These are phyloP conservation scores for Pocillopora meandrina DNA, from an alignment of 92 coral and sea anemone genomes.

Conservation along the genomic window DNA sequence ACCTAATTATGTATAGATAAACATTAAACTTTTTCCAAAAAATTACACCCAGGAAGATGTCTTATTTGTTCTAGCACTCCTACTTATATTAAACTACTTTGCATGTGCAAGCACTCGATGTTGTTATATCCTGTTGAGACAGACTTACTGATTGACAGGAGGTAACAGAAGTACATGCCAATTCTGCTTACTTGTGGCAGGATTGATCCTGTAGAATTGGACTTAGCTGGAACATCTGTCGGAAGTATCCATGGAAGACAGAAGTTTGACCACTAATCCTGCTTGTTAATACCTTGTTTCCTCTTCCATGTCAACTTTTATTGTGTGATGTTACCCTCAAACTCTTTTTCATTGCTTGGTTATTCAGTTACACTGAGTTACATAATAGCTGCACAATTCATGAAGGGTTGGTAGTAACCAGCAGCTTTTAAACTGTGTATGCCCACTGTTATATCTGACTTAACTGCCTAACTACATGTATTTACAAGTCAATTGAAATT, in stretches of 20 bases:
- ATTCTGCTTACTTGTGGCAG: background rate
- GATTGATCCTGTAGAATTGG: background rate
- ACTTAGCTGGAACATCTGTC: background rate
- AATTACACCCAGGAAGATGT: no score
- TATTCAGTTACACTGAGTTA: background rate
- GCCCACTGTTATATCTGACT: background rate
- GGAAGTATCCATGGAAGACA: background rate
- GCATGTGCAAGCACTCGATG: background rate
- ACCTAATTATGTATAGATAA: no score
- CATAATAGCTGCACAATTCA: background rate
- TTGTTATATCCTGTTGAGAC: background rate
- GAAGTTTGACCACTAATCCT: background rate
- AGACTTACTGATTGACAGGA: background rate
- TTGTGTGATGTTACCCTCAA: background rate
- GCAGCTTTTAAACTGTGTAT: background rate
- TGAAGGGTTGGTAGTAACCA: background rate
- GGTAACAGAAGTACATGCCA: background rate
- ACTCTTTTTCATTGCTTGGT: background rate
- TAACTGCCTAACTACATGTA: background rate
- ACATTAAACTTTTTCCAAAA: no score
- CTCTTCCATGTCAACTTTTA: background rate
- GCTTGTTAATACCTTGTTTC: background rate
- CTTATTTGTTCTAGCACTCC: no score
- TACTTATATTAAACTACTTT: background rate
- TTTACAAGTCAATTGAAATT: background rate